Base-by-base conservation (phyloP, 2,888 invertebrate genomes). In the Pandemis corylana region DNA sequence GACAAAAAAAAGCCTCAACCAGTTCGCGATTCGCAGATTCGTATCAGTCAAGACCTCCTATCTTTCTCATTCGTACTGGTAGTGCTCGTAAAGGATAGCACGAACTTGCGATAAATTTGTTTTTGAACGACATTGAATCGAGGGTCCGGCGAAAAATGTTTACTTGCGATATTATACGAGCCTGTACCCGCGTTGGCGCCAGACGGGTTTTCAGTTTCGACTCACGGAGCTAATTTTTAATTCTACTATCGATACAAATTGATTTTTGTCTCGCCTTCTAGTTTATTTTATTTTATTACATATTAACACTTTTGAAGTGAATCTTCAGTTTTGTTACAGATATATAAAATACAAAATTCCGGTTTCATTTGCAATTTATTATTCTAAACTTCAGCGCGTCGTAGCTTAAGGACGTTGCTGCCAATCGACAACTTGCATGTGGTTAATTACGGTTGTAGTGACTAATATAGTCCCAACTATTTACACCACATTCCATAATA, bases 1-100 rank as follows among this genome's bases (percentile, higher is more conserved):
- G 85, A 88, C 87, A 90, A 90, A 91, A 90, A 87, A 85, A 36
- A 84, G 81, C 82, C 85, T 85, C 86, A 89, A 89, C 88, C 87
- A 88, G 87, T 86, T 84, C 83, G 87, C 86, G 88, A 87, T 62
- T 62, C 53, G 51, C 61, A 62, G 61, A 62, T 61, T 62, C 70
- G 61, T 62, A 67, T 75, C 66, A 46, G 20, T 53, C 7, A 53
- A 53, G n/a, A 56, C 62, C 72, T 68, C 12, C 46, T 63, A 53
- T 64, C 63, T 56, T 59, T 64, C 65, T 69, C 65, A 42, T 65
- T 72, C 53, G 41, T 15, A n/a, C 44, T 41, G 42, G 51, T 59
- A 61, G 49, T 61, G 59, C 36, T 41, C 28, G 65, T 49, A 74
- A 66, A 70, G 65, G 61, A 70, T 66, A 66, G 51, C 42, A 63